Base-by-base conservation (phyloP, 2,797 vertebrate genomes). In the Gobionotothen gibberifrons region DNA sequence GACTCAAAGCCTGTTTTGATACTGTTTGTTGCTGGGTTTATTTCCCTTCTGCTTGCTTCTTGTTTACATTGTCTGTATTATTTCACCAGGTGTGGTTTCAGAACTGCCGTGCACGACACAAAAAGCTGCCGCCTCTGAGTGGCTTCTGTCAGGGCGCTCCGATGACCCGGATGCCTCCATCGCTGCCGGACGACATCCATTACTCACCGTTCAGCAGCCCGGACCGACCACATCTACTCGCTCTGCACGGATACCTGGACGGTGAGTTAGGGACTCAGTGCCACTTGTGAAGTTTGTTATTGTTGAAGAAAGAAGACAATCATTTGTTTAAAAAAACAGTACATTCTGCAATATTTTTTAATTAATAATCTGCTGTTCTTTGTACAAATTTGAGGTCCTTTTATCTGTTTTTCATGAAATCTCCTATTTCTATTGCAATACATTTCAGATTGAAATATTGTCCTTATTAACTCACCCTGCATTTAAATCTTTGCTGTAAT, bases 91-190 rank as follows among this genome's bases (percentile, higher is more conserved):
- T 99, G 90, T 99, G 98, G 98, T 99, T 99, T 96, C 98, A 99
- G 94, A 99, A 99, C 94, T 99, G 98, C 93, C 93, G 97, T 68
- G 97, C 98, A 0, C 96, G 98, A 70, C 98, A 99, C 95, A 99
- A 99, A 99, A 99, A 99, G 93, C 98, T 97, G 92, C 98, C 98
- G 1, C 97, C 96, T 5, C 97, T 96, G 91, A 96, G 96, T 87
- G 81, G 95, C 4, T 96, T 96, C 2, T 94, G 96, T 0, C 97
- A 97, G 69, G 95, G 95, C 60, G 94, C 96, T 3, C 95, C 96
- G 3, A 95, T 96, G 17, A 93, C 97, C 79, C 95, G 97, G 78
- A 96, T 99, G 93, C 95, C 97, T n/a, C 96, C 97, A 1, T 96
- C 97, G 13, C 95, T 99, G 71, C 88, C 96, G 1, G 97, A 99